Evolutionary conservation across 2,888 invertebrate genomes (phyloP).

Genomic region (Frankliniella fusca): DNA sequence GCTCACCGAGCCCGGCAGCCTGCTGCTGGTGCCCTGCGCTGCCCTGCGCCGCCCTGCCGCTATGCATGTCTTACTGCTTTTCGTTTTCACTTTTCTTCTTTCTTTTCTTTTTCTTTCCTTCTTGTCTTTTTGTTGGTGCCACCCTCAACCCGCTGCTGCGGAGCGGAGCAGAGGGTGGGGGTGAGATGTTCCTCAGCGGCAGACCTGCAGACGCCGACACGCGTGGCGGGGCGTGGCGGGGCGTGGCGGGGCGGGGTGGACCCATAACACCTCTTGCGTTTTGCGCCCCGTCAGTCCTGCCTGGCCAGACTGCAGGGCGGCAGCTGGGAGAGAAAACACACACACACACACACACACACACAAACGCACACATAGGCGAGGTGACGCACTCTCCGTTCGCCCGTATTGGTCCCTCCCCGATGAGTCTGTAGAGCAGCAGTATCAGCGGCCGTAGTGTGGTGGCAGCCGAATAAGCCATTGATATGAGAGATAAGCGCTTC

Average conservation of each 20-base stretch:
- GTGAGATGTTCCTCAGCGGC: not conserved
- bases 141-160: too few relatives aligned
- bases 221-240: too few relatives aligned
- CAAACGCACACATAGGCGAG: not conserved
- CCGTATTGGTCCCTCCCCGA: not conserved
- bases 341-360: too few relatives aligned
- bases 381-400: not conserved
- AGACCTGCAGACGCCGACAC: slow-evolving; percentile 2
- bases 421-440: too few relatives aligned
- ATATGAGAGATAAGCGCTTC: not conserved
- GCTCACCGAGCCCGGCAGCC: too few relatives aligned
- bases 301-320: slow-evolving; percentile 4
- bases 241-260: too few relatives aligned
- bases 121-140: not conserved
- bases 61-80: not conserved
- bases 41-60: not conserved
- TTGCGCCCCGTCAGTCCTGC: not conserved
- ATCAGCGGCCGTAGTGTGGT: too few relatives aligned
- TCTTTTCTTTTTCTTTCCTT: not conserved
- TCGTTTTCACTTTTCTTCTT: not conserved
- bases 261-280: too few relatives aligned
- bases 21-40: too few relatives aligned
- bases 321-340: not conserved
- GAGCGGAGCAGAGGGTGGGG: not conserved
- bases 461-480: not conserved